A percentile compares a stretch with the other conserved stretches of the same genome.
Evolutionary conservation across 2,888 invertebrate genomes (phyloP).

Genomic region (Ochropleura leucogaster): DNA sequence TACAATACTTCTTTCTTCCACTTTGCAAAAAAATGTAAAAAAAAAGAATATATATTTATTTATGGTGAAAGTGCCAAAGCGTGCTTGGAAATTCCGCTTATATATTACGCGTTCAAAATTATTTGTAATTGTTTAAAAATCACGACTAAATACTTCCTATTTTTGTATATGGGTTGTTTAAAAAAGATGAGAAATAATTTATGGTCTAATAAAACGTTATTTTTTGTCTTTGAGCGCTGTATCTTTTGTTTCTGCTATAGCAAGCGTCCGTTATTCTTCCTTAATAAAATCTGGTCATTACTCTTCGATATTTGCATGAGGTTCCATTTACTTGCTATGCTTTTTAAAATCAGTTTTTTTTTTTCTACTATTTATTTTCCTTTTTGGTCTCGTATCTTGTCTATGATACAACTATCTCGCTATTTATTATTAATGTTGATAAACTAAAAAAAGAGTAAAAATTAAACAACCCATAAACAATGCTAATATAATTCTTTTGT

Average conservation of each 20-base stretch:
- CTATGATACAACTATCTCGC: conserved; percentile 10
- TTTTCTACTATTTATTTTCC: not conserved
- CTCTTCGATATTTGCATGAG: not conserved
- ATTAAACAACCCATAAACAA: conserved; percentile 57
- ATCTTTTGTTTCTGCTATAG: conserved; percentile 26
- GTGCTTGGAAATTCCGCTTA: conserved; percentile 69
- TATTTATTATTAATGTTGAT: conserved; percentile 14
- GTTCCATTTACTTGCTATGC: not conserved
- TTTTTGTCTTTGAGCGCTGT: conserved; percentile 25
- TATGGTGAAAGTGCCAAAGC: conserved; percentile 85
- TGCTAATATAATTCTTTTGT: conserved; percentile 58
- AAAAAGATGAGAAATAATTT: conserved; percentile 21
- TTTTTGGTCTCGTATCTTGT: conserved; percentile 24
- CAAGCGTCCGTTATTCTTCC: conserved; percentile 9
- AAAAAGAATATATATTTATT: conserved; percentile 69
- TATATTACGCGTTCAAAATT: conserved; percentile 61
- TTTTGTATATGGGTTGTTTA: conserved; percentile 62
- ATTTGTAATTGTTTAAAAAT: conserved; percentile 58
- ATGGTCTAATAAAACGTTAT: conserved; percentile 1
- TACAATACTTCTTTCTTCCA: conserved; percentile 72
- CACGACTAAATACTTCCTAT: conserved; percentile 45
- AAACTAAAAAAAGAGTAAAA: conserved; percentile 17
- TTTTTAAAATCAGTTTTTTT: not conserved
- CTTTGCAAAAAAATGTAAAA: conserved; percentile 63
- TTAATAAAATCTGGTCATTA: no score